Percentiles rank a stretch among this genome's conserved stretches.
Evolutionary conservation across 2,113 vertebrate genomes (phyloP).

Genomic region (Desmodus rotundus): DNA sequence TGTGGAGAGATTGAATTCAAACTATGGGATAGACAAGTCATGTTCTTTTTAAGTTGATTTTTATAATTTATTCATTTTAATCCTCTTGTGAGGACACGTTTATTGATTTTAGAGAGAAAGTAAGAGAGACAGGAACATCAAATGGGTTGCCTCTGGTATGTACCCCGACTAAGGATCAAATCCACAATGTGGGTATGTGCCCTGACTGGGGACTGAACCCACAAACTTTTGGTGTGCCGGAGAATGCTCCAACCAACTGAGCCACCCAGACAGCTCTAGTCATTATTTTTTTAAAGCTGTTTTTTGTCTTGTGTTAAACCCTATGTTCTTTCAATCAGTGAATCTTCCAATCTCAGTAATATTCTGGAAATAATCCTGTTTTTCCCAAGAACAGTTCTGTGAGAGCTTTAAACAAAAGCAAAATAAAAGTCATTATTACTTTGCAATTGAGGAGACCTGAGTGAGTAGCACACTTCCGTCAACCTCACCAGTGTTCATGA

Average conservation of each 20-base stretch:
- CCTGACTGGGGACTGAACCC: too few relatives aligned
- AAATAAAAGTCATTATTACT: constrained; percentile 23
- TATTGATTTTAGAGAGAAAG: too few relatives aligned
- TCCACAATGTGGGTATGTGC: too few relatives aligned
- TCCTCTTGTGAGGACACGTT: too few relatives aligned
- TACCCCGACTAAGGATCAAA: too few relatives aligned
- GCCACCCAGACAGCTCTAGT: neutral
- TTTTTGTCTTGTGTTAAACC: neutral
- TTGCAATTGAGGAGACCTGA: neutral
- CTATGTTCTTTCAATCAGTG: neutral
- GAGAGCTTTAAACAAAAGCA: constrained; percentile 6
- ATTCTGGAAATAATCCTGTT: neutral
- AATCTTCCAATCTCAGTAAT: neutral
- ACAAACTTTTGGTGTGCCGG: too few relatives aligned
- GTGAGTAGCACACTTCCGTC: neutral
- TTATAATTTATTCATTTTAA: too few relatives aligned
- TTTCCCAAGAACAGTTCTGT: neutral
- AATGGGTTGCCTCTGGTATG: too few relatives aligned
- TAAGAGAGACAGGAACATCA: too few relatives aligned
- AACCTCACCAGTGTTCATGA: neutral
- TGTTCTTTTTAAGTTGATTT: neutral
- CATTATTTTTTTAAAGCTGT: neutral
- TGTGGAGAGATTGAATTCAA: neutral
- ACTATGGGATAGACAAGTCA: neutral
- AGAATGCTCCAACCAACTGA: too few relatives aligned